Base-by-base conservation (phyloP, 2,888 invertebrate genomes). In the Megalurothrips usitatus region DNA sequence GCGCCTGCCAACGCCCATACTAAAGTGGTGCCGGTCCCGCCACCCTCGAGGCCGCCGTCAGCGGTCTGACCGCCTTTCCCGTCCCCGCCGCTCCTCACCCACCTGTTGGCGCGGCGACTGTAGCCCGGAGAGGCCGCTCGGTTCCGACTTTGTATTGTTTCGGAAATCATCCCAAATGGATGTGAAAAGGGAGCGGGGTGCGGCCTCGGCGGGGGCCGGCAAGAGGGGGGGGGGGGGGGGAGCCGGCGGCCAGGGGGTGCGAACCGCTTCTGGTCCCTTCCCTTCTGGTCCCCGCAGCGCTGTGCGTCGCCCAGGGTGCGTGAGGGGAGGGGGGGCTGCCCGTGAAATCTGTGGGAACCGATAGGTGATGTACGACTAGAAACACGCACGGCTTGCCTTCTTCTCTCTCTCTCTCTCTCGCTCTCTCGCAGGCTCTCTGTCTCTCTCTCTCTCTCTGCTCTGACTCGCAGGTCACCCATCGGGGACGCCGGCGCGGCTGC, bases 291-390 rank as follows among this genome's bases (percentile, higher is more conserved):
- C 34, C 34, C n/a, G n/a, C n/a, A n/a, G n/a, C n/a, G 34, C 34
- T 4, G 34, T 43, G 34, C 34, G 58, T 19, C 17, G 58, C 58
- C 58, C 58, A 58, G 58, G 58, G 58, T 58, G 58, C 58, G 58
- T 17, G 14, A 6, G 34, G 34, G 34, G 34, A 43, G 3, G 34
- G 34, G 34, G 34, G 34, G 34, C 68, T 75, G 68, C 68, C 23
- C 68, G 68, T 75, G 68, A 75, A 75, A 75, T 75, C 68, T 75
- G 68, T 75, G 68, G 68, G 68, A 75, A 75, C 68, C 68, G 68
- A 75, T 75, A 75, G n/a, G 68, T 75, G 68, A 75, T 75, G 68
- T 75, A 75, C 68, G 68, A 75, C 68, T 75, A 17, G 58, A 58
- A 58, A 58, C 58, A 58, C 68, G 68, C 58, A 17, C 58, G 14